Percentiles rank a stretch among this genome's conserved stretches.
These are phyloP conservation scores for Micronycteris hirsuta DNA, from an alignment of 2,113 vertebrate genomes.

Conservation along the genomic window DNA sequence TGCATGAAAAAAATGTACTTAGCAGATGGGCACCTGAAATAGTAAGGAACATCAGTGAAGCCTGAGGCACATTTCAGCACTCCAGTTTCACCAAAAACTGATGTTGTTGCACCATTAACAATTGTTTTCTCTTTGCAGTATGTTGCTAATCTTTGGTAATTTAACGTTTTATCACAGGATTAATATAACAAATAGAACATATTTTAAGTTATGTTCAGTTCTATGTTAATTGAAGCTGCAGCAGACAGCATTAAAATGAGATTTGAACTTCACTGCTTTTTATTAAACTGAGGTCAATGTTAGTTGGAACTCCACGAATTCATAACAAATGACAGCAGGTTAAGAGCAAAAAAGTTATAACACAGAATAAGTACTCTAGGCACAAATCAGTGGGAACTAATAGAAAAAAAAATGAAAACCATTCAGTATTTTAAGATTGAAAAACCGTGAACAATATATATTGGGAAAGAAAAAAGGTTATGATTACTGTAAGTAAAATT, in stretches of 20 bases:
- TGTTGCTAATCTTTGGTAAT: not conserved
- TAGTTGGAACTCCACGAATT: not conserved
- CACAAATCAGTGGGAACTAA: not conserved
- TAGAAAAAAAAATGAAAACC: not conserved
- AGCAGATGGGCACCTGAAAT: not conserved
- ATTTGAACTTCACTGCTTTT: not conserved
- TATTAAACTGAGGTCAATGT: not conserved
- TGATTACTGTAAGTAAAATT: not conserved
- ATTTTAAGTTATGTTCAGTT: slow-evolving; percentile 11
- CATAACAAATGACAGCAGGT: not conserved
- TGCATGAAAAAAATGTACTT: not conserved
- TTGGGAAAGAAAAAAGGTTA: not conserved
- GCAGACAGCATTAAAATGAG: not conserved
- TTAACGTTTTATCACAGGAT: not conserved
- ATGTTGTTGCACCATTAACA: not conserved
- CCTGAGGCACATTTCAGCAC: not conserved
- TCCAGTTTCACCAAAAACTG: not conserved
- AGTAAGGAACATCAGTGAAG: not conserved
- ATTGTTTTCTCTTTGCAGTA: not conserved
- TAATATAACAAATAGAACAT: not conserved
- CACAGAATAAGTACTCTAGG: not conserved
- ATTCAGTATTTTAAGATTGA: not conserved
- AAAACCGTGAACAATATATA: not conserved
- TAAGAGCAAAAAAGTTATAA: not conserved
- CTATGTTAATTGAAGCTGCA: not conserved